Percentiles rank a stretch among this genome's conserved stretches.
These are phyloP conservation scores for Artibeus lituratus DNA, from an alignment of 2,797 vertebrate species.

Conservation along the genomic window DNA sequence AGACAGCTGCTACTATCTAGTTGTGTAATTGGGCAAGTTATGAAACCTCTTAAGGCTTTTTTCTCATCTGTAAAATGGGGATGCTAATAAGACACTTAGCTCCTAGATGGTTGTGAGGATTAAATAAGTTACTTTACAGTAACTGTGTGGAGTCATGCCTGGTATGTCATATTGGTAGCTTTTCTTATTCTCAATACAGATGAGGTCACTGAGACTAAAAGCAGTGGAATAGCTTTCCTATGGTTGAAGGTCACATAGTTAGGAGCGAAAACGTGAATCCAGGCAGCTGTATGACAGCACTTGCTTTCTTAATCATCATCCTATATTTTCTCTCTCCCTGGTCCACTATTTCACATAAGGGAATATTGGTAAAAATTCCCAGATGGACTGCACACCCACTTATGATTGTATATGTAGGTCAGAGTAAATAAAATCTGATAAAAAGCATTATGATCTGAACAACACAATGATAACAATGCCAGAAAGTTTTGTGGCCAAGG, in stretches of 20 bases:
- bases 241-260: background rate
- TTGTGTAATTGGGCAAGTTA: background rate
- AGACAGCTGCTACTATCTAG: background rate
- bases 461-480: background rate
- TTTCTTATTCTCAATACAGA: background rate
- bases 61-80: background rate
- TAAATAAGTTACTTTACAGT: background rate
- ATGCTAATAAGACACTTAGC: background rate
- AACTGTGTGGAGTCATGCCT: background rate
- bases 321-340: background rate
- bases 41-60: background rate
- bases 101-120: background rate
- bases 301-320: background rate
- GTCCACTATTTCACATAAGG: background rate
- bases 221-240: background rate
- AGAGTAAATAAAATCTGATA: conserved; percentile 3
- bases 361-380: background rate
- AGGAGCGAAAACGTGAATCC: background rate
- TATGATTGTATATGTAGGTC: background rate
- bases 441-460: background rate
- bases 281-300: background rate
- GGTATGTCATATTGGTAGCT: background rate
- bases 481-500: background rate
- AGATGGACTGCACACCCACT: background rate
- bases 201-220: background rate